Percentiles rank a stretch among this genome's conserved stretches.
These are phyloP conservation scores for Luffia ferchaultella DNA, from an alignment of 2,888 invertebrate species.

Conservation along the genomic window DNA sequence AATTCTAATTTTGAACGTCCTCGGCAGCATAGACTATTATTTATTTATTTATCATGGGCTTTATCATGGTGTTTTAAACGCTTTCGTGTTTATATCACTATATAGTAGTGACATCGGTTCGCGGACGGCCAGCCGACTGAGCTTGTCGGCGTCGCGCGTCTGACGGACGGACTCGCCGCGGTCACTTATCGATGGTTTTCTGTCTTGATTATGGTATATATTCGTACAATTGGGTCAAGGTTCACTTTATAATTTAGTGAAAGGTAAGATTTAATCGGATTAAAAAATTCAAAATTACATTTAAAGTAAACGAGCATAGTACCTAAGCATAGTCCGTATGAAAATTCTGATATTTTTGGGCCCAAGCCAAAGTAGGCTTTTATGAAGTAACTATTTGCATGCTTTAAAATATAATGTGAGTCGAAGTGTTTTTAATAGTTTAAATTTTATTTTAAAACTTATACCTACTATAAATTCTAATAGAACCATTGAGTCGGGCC, in stretches of 20 bases:
- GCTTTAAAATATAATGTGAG: no score
- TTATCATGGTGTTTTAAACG: neutral
- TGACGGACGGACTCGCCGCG: constrained; percentile 32
- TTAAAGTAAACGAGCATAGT: no score
- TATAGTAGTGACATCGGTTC: constrained; percentile 18
- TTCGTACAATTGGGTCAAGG: constrained; percentile 56
- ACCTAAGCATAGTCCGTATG: no score
- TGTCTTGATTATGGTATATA: constrained; percentile 49
- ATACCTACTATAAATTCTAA: no score
- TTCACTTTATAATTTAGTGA: constrained; percentile 23
- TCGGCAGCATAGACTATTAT: constrained; percentile 2
- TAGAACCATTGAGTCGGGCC: no score
- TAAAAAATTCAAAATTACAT: no score
- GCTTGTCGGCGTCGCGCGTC: constrained; percentile 26
- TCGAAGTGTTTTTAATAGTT: no score
- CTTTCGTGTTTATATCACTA: neutral
- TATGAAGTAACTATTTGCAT: no score
- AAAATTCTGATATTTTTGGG: no score
- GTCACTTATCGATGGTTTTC: constrained; percentile 59
- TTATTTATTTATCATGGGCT: constrained; percentile 2
- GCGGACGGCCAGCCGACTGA: constrained; percentile 50
- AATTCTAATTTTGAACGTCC: constrained; percentile 26
- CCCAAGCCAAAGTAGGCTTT: no score
- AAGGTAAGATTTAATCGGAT: neutral
- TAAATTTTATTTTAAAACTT: no score